phyloP scores from a whole-genome alignment of 2,888 invertebrate species.

The Temnothorax rugatulus region DNA sequence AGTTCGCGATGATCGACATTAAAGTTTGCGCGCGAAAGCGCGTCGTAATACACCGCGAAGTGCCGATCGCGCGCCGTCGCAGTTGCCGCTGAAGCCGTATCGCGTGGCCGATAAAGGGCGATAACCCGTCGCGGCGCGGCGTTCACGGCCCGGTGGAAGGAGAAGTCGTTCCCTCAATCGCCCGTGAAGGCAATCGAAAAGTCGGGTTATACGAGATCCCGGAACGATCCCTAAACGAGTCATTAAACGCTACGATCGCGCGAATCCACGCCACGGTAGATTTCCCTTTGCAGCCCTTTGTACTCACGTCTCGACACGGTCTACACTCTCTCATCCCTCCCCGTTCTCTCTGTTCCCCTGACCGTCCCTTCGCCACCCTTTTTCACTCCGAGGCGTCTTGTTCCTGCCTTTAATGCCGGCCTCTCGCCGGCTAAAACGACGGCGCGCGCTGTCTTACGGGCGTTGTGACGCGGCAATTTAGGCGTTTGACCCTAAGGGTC shows the following conservation, averaged over 20 bases:
- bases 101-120: slow-evolving; percentile 37
- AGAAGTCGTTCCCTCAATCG: slow-evolving; percentile 35
- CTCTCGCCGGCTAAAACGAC: slow-evolving; percentile 77
- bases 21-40: background rate
- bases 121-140: slow-evolving; percentile 26
- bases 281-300: slow-evolving; percentile 65
- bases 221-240: slow-evolving; percentile 61
- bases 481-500: slow-evolving; percentile 84
- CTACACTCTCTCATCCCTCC: background rate
- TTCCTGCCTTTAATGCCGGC: slow-evolving; percentile 74
- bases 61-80: slow-evolving; percentile 20
- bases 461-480: slow-evolving; percentile 85
- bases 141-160: background rate
- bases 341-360: background rate
- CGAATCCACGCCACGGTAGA: slow-evolving; percentile 56
- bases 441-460: slow-evolving; percentile 77
- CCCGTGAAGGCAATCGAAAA: slow-evolving; percentile 58
- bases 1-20: background rate
- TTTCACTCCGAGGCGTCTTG: slow-evolving; percentile 43
- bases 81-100: slow-evolving; percentile 11
- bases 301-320: slow-evolving; percentile 52
- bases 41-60: slow-evolving; percentile 25
- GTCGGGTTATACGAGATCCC: slow-evolving; percentile 56
- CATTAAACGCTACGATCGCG: slow-evolving; percentile 59
- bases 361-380: slow-evolving; percentile 32